Conservation (phyloP, 2,888 invertebrate species). For the Peribatodes rhomboidaria region DNA sequence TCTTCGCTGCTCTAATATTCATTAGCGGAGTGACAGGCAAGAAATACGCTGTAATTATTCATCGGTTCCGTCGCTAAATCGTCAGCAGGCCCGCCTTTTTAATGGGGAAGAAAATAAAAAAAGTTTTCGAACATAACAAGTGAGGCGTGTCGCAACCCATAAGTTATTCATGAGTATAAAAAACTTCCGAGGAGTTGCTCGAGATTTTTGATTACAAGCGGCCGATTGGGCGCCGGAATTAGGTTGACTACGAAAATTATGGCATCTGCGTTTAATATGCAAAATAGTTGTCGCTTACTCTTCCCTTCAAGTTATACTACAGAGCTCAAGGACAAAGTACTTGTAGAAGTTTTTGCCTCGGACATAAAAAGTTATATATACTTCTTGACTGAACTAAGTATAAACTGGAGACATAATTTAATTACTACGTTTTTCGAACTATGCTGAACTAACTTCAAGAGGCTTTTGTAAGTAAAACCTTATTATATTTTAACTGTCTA, state of each 20-base stretch:
- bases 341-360: too few species aligned
- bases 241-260: conserved; percentile 29
- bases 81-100: conserved; percentile 72
- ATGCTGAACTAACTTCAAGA: too few species aligned
- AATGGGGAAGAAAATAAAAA: conserved; percentile 81
- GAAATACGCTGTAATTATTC: conserved; percentile 84
- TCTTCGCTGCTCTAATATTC: conserved; percentile 76
- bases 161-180: conserved; percentile 79
- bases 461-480: too few species aligned
- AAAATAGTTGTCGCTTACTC: too few species aligned
- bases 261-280: conserved; percentile 4
- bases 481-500: too few species aligned
- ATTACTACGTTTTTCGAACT: too few species aligned
- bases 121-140: conserved; percentile 81
- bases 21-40: conserved; percentile 83
- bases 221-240: conserved; percentile 50
- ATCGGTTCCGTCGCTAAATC: conserved; percentile 78
- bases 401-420: too few species aligned
- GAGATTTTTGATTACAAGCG: conserved; percentile 72
- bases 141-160: conserved; percentile 72
- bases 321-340: too few species aligned
- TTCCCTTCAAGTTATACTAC: too few species aligned
- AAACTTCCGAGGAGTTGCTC: conserved; percentile 63
- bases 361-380: too few species aligned
- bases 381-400: too few species aligned